These are phyloP conservation scores for Amniataba percoides DNA, from an alignment of 2,797 vertebrate genomes.

Conservation along the genomic window DNA sequence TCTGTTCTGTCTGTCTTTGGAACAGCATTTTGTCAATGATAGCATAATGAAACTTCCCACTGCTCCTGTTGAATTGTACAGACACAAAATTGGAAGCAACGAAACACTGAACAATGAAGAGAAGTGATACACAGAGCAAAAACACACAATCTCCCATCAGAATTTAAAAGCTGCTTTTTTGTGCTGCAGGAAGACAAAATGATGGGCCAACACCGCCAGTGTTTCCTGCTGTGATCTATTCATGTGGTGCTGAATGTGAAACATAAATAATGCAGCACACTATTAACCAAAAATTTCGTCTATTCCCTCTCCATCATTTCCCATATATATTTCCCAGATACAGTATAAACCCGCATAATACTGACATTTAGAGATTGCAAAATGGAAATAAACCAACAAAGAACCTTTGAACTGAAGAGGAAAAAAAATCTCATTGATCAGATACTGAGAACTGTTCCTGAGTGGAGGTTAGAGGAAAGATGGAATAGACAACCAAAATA, in stretches of 20 bases:
- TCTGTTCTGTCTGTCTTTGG: neutral
- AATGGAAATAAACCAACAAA: constrained; percentile 28
- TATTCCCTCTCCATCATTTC: neutral
- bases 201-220: neutral
- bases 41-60: constrained; percentile 7
- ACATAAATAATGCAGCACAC: constrained; percentile 44
- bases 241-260: constrained; percentile 25
- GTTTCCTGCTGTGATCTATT: constrained; percentile 28
- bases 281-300: constrained; percentile 11
- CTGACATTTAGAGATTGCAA: constrained; percentile 38
- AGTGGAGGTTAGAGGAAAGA: neutral
- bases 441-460: constrained; percentile 10
- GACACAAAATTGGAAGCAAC: neutral
- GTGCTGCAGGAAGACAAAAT: constrained; percentile 8
- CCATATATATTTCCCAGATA: constrained; percentile 8
- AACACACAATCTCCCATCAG: neutral
- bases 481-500: neutral
- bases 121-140: constrained; percentile 12
- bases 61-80: neutral
- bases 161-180: constrained; percentile 26
- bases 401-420: constrained; percentile 24
- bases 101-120: constrained; percentile 23
- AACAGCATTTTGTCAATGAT: constrained; percentile 4
- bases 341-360: neutral
- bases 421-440: constrained; percentile 33